Evolutionary conservation across 2,888 invertebrate genomes (phyloP).

Genomic region (Archaeoteleia sp.): DNA sequence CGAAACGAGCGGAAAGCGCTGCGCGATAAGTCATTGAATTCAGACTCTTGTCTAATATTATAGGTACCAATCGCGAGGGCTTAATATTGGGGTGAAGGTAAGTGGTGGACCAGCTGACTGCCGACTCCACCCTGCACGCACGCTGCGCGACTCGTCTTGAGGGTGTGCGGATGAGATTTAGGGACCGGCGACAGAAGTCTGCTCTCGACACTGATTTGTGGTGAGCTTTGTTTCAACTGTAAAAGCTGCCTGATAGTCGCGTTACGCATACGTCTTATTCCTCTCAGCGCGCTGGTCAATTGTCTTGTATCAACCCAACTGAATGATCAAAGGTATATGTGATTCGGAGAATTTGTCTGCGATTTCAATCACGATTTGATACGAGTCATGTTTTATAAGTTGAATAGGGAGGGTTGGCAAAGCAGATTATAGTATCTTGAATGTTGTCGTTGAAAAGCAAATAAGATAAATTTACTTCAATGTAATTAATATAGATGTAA

Average conservation of each 20-base stretch:
- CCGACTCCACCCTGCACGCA: constrained; percentile 73
- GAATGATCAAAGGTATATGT: not conserved
- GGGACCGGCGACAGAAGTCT: constrained; percentile 73
- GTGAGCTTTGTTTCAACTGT: constrained; percentile 74
- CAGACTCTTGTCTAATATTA: constrained; percentile 73
- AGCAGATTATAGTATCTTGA: too few species aligned
- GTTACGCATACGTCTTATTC: constrained; percentile 43
- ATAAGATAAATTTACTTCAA: too few species aligned
- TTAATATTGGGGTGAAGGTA: constrained; percentile 76
- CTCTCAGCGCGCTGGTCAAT: not conserved
- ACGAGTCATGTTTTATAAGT: too few species aligned
- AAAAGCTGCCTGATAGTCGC: constrained; percentile 54
- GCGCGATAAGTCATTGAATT: constrained; percentile 71
- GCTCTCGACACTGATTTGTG: constrained; percentile 75
- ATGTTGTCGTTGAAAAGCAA: too few species aligned
- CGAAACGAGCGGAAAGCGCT: constrained; percentile 58
- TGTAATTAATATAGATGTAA: too few species aligned
- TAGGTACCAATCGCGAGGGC: constrained; percentile 74
- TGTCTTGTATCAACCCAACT: constrained; percentile 17
- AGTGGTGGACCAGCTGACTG: constrained; percentile 79
- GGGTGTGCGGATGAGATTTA: constrained; percentile 75
- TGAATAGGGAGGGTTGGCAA: too few species aligned
- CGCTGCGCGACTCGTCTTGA: constrained; percentile 73
- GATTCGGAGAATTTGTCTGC: not conserved
- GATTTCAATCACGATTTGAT: constrained; percentile 6